A percentile compares a stretch with the other conserved stretches of the same genome.
These are phyloP conservation scores for Elephantulus edwardii DNA, from an alignment of 2,113 vertebrate genomes.

Conservation along the genomic window DNA sequence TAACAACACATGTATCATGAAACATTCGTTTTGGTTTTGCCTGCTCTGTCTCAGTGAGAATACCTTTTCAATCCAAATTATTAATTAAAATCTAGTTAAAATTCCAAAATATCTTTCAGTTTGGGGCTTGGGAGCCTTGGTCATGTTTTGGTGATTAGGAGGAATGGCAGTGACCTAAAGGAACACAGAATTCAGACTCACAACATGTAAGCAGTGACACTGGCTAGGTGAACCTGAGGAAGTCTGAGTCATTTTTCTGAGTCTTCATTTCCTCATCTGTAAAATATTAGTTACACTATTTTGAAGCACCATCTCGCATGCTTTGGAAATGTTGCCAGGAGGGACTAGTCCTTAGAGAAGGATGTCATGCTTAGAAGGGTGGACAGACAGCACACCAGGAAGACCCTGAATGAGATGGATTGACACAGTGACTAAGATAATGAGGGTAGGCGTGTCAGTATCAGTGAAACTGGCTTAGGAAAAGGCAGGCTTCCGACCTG, in stretches of 20 bases:
- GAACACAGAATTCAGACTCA: neutral
- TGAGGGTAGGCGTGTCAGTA: too few relatives aligned
- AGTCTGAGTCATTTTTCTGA: neutral
- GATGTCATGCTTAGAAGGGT: too few relatives aligned
- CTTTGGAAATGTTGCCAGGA: too few relatives aligned
- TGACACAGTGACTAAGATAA: too few relatives aligned
- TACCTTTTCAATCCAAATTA: slow-evolving; percentile 10
- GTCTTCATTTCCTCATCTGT: slow-evolving; percentile 1
- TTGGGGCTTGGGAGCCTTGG: neutral
- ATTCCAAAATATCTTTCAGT: slow-evolving; percentile 36
- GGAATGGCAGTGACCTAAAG: accelerated
- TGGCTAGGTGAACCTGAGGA: neutral
- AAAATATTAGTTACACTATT: slow-evolving; percentile 13
- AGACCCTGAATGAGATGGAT: too few relatives aligned
- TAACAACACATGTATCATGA: too few relatives aligned
- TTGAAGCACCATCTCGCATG: too few relatives aligned
- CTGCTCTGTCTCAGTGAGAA: neutral
- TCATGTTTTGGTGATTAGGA: neutral
- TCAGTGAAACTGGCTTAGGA: too few relatives aligned
- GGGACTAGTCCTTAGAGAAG: too few relatives aligned
- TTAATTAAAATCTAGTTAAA: slow-evolving; percentile 48
- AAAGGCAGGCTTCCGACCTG: too few relatives aligned
- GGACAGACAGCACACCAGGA: too few relatives aligned
- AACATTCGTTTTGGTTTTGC: slow-evolving; percentile 39
- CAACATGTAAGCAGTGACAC: neutral